Evolutionary conservation across 2,797 vertebrate genomes (phyloP).

Genomic region (Amazona ochrocephala): DNA sequence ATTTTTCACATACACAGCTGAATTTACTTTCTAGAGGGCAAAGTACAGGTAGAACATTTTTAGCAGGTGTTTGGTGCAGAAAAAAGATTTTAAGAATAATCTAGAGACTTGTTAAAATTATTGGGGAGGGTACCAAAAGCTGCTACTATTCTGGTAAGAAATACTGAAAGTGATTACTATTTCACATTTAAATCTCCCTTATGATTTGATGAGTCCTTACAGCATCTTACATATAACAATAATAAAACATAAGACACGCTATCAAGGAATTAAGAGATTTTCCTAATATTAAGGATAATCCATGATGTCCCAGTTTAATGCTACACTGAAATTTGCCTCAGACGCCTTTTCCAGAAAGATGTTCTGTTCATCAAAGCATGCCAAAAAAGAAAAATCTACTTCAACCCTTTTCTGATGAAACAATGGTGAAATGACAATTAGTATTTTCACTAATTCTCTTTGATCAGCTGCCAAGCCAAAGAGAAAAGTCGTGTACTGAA

Average conservation of each 20-base stretch:
- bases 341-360: slow-evolving; percentile 40
- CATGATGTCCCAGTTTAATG: slow-evolving; percentile 42
- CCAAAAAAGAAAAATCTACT: slow-evolving; percentile 27
- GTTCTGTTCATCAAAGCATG: slow-evolving; percentile 5
- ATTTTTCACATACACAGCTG: neutral
- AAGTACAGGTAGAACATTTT: slow-evolving; percentile 17
- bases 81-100: neutral
- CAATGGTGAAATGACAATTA: slow-evolving; percentile 52
- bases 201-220: neutral
- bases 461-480: slow-evolving; percentile 38
- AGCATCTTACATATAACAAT: slow-evolving; percentile 24
- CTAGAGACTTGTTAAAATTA: neutral
- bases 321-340: slow-evolving; percentile 34
- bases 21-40: slow-evolving; percentile 4
- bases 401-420: slow-evolving; percentile 37
- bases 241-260: neutral
- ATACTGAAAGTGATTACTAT: neutral
- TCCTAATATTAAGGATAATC: slow-evolving; percentile 62
- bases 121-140: neutral
- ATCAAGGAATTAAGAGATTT: slow-evolving; percentile 58
- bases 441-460: slow-evolving; percentile 51
- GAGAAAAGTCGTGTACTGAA: slow-evolving; percentile 17
- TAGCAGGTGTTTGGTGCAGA: neutral
- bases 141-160: neutral
- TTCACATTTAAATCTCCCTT: slow-evolving; percentile 23